These are phyloP conservation scores for Burhinus bistriatus DNA, from an alignment of 2,113 vertebrate species.

Conservation along the genomic window DNA sequence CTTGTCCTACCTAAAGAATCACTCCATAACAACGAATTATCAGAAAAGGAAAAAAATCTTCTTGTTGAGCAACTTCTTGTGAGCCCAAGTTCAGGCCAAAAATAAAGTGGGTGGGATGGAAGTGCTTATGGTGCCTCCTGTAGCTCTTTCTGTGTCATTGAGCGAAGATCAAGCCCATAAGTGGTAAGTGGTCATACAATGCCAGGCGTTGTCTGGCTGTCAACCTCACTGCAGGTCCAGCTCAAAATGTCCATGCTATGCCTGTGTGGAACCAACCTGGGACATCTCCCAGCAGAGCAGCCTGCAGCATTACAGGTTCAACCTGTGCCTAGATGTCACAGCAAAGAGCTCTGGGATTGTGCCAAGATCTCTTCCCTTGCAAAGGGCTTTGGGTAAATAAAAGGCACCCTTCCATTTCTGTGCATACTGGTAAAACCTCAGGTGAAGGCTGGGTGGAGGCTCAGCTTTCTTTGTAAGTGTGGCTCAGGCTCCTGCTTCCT, in stretches of 20 bases:
- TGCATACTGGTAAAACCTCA: not conserved
- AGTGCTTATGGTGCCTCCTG: not conserved
- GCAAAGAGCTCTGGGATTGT: not conserved
- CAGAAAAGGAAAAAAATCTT: not conserved
- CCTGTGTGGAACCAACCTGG: not conserved
- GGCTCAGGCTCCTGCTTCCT: not conserved
- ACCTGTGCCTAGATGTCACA: not conserved
- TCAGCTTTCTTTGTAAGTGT: not conserved
- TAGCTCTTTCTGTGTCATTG: not conserved
- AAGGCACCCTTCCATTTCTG: not conserved
- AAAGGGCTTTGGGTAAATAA: not conserved
- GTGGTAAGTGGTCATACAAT: rapidly evolving
- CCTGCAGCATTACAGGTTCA: not conserved
- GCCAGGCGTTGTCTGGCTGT: not conserved
- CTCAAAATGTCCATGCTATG: not conserved
- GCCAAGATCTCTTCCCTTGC: not conserved
- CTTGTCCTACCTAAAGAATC: not conserved
- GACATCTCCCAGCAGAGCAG: not conserved
- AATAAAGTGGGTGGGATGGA: not conserved
- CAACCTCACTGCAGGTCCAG: not conserved
- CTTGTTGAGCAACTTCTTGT: not conserved
- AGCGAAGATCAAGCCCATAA: not conserved
- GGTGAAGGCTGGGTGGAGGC: not conserved
- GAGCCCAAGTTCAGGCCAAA: not conserved
- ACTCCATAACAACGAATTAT: not conserved